Conservation (phyloP, 1,140 invertebrate genomes). For the Schlechtendalia chinensis region DNA sequence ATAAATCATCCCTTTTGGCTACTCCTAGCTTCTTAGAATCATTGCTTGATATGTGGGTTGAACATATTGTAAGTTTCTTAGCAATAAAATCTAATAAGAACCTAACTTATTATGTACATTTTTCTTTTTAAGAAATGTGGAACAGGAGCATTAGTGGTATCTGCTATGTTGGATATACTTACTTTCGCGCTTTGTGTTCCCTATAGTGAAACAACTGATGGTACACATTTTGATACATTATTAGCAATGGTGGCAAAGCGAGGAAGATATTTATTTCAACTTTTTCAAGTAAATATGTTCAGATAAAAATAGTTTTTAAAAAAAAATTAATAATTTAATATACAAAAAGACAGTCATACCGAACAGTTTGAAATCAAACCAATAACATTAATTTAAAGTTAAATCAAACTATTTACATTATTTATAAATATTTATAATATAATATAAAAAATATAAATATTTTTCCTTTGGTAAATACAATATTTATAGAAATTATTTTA, state of each 20-base stretch:
- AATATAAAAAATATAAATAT: too few relatives aligned
- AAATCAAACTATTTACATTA: not conserved
- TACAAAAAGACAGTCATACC: not conserved
- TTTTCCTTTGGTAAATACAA: too few relatives aligned
- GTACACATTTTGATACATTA: conserved; percentile 93
- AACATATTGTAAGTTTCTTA: conserved; percentile 76
- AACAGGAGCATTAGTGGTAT: conserved; percentile 76
- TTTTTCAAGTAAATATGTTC: conserved; percentile 76
- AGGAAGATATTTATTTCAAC: conserved; percentile 85
- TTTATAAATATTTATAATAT: too few relatives aligned
- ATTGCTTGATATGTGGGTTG: conserved; percentile 91
- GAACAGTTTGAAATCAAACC: not conserved
- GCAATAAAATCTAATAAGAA: not conserved
- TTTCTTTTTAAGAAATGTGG: conserved; percentile 66
- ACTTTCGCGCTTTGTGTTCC: conserved; percentile 98
- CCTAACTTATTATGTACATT: conserved; percentile 43
- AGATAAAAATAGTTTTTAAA: conserved; percentile 12
- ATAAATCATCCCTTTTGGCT: conserved; percentile 93
- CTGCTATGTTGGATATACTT: conserved; percentile 94
- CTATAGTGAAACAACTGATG: conserved; percentile 98
- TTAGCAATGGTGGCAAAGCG: conserved; percentile 89
- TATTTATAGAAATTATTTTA: conserved; percentile 11
- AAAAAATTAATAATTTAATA: not conserved
- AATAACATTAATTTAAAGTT: not conserved
- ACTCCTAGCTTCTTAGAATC: conserved; percentile 90